Conservation (phyloP, 2,113 vertebrate genomes). For the Aramus guarauna region DNA sequence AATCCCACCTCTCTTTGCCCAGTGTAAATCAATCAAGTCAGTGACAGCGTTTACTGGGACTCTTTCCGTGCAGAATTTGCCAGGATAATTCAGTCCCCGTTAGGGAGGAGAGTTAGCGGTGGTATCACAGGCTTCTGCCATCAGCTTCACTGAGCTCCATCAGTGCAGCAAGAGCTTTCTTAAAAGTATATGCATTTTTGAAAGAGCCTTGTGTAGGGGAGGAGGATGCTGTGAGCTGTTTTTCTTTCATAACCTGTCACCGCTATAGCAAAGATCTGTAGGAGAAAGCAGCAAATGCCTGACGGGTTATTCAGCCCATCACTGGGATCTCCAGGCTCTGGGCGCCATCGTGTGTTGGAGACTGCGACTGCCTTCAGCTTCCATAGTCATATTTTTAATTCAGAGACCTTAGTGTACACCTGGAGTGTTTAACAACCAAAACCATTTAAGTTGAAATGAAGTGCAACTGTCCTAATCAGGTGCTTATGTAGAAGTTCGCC, state of each 20-base stretch:
- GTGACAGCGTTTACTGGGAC: not conserved
- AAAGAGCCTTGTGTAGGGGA: not conserved
- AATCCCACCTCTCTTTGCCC: conserved; percentile 27
- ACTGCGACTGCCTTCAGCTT: not conserved
- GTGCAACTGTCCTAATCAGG: not conserved
- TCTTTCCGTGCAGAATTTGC: not conserved
- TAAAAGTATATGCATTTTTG: not conserved
- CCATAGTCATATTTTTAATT: not conserved
- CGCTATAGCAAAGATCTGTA: not conserved
- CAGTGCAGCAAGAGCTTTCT: not conserved
- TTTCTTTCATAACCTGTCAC: conserved; percentile 29
- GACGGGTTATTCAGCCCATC: not conserved
- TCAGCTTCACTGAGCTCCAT: not conserved
- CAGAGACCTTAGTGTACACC: not conserved
- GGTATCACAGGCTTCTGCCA: not conserved
- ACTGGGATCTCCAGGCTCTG: not conserved
- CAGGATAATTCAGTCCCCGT: not conserved
- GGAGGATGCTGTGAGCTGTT: not conserved
- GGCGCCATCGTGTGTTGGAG: conserved; percentile 68
- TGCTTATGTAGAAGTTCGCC: not conserved
- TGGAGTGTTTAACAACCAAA: not conserved
- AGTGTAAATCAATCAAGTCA: not conserved
- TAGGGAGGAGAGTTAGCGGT: not conserved
- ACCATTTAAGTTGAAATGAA: not conserved
- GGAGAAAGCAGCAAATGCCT: not conserved